Conservation (phyloP, 2,113 vertebrate species). For the Corythornis cristatus region DNA sequence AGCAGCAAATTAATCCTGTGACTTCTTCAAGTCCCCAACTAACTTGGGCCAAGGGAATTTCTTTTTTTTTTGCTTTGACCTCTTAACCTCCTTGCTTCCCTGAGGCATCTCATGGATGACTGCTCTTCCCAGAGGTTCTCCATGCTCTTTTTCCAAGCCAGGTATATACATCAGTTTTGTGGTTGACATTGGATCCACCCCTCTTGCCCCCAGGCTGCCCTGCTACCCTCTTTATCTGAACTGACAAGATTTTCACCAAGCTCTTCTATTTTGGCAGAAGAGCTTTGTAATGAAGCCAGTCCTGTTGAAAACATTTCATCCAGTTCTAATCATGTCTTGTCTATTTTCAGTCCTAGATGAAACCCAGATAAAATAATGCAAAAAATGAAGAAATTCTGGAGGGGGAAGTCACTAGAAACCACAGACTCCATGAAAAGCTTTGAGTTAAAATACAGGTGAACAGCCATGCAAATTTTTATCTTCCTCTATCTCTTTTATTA, state of each 20-base stretch:
- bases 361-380: constrained; percentile 18
- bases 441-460: neutral
- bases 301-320: neutral
- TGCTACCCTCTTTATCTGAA: constrained; percentile 8
- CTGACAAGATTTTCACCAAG: constrained; percentile 23
- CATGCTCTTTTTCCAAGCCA: neutral
- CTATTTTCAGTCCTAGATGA: constrained; percentile 20
- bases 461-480: neutral
- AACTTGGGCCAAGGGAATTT: neutral
- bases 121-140: neutral
- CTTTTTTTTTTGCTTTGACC: neutral
- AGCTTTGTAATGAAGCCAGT: constrained; percentile 7
- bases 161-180: rapidly evolving
- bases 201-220: neutral
- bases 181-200: neutral
- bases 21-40: neutral
- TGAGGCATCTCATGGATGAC: neutral
- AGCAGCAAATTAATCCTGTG: neutral
- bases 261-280: constrained; percentile 9
- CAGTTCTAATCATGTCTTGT: neutral
- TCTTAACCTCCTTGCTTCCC: neutral
- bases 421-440: neutral
- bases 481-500: neutral
- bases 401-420: neutral
- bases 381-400: neutral